These are phyloP conservation scores for Tetragnatha montana DNA, from an alignment of 2,888 invertebrate species.

Conservation along the genomic window DNA sequence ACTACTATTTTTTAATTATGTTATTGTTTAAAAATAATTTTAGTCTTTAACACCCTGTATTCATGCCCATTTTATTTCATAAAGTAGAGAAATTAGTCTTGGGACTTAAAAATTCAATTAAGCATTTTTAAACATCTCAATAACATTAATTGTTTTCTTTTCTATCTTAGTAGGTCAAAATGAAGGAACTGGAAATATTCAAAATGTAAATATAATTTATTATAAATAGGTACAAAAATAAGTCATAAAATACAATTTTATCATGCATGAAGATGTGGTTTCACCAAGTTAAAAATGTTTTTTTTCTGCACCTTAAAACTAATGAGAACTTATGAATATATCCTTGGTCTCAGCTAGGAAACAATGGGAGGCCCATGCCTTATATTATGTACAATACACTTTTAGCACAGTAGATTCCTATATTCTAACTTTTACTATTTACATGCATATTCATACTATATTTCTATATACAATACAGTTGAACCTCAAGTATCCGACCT, in stretches of 20 bases:
- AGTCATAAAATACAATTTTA: background rate
- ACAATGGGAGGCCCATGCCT: background rate
- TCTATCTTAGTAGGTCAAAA: no score
- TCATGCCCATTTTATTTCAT: no score
- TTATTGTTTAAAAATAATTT: no score
- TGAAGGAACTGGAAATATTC: no score
- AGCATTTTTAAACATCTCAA: background rate
- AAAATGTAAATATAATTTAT: background rate
- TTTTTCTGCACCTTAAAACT: background rate
- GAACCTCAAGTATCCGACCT: no score
- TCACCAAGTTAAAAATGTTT: background rate
- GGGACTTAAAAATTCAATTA: background rate
- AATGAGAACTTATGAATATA: background rate
- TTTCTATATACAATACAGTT: no score
- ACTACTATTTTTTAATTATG: no score
- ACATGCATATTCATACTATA: no score
- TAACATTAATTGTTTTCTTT: background rate
- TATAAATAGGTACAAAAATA: background rate
- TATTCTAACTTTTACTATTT: no score
- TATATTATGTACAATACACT: background rate
- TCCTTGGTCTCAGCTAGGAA: background rate
- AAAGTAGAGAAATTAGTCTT: no score
- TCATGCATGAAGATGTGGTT: background rate
- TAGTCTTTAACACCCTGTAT: no score
- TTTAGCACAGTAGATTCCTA: background rate